Conservation (phyloP, 2,888 invertebrate genomes). For the Eilema depressum region DNA sequence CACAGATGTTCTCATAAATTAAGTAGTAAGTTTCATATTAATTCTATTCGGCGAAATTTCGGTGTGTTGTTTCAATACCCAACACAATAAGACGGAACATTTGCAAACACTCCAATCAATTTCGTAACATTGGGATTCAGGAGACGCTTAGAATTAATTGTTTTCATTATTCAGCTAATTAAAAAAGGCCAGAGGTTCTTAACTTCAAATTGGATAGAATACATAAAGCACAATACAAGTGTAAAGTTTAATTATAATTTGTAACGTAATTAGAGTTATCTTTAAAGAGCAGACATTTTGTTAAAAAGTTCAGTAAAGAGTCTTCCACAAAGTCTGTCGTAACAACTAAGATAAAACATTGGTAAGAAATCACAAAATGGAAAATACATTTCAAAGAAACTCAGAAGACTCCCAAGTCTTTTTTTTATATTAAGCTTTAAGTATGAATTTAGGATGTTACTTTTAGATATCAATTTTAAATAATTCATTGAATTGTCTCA, state of each 20-base stretch:
- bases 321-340: neutral
- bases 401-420: neutral
- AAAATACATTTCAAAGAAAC: neutral
- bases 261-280: neutral
- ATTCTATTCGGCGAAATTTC: neutral
- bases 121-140: neutral
- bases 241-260: neutral
- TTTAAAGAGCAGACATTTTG: neutral
- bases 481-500: no score
- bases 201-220: neutral
- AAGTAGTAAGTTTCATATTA: neutral
- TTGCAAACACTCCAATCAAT: neutral
- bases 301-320: neutral
- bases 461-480: no score
- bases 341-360: neutral
- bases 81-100: slow-evolving; percentile 1
- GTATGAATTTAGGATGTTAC: neutral
- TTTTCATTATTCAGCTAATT: slow-evolving; percentile 3
- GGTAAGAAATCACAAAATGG: neutral
- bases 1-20: neutral
- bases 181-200: neutral
- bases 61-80: slow-evolving; percentile 1
- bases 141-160: neutral
- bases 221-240: neutral
- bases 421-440: neutral